Evolutionary conservation across 2,888 invertebrate genomes (phyloP).

Genomic region (Epinotia demarniana): DNA sequence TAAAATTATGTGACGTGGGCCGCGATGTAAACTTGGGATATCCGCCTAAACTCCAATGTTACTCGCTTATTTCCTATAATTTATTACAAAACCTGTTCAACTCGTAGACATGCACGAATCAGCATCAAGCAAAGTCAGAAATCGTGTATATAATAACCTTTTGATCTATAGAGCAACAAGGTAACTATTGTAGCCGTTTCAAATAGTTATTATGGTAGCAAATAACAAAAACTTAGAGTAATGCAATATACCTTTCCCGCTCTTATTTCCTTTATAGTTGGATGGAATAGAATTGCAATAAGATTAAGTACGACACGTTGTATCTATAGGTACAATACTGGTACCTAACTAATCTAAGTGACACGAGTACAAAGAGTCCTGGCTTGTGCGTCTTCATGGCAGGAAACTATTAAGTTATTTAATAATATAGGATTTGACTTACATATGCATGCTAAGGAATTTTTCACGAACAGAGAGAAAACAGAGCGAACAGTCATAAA

Average conservation of each 20-base stretch:
- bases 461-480: too few relatives aligned
- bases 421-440: too few relatives aligned
- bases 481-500: too few relatives aligned
- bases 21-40: conserved; percentile 61
- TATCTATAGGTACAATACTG: too few relatives aligned
- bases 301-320: neutral
- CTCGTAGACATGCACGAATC: conserved; percentile 36
- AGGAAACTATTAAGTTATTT: too few relatives aligned
- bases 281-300: neutral
- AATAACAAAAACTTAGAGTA: conserved; percentile 9
- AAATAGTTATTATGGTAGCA: neutral
- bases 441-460: too few relatives aligned
- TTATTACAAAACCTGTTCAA: conserved; percentile 46
- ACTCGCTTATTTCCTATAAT: conserved; percentile 58
- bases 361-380: too few relatives aligned
- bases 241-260: neutral
- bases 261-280: neutral
- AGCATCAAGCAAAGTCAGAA: conserved; percentile 1
- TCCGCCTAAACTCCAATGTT: conserved; percentile 63
- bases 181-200: conserved; percentile 22
- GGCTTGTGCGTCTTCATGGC: too few relatives aligned
- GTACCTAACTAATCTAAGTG: too few relatives aligned
- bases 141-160: neutral
- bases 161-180: conserved; percentile 1
- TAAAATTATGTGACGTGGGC: conserved; percentile 79